phyloP scores from a whole-genome alignment of 2,113 vertebrate species.

The Eira barbara region DNA sequence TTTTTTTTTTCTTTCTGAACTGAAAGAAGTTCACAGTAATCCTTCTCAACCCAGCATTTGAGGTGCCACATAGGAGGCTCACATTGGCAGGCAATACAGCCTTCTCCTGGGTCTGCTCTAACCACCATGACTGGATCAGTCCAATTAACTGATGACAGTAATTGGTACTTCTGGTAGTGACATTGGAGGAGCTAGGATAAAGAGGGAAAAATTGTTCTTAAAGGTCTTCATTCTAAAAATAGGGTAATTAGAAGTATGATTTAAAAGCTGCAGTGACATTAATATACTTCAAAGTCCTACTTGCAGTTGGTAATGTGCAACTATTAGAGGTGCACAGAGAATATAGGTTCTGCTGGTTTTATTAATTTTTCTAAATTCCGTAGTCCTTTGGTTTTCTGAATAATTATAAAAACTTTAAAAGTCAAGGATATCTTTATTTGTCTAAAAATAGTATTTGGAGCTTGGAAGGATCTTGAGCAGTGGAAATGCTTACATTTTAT shows the following conservation, averaged over 20 bases:
- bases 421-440: neutral
- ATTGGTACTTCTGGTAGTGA: neutral
- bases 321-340: neutral
- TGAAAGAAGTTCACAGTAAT: neutral
- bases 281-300: constrained; percentile 25
- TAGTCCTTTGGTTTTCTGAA: constrained; percentile 3
- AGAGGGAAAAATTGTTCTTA: neutral
- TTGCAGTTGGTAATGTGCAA: neutral
- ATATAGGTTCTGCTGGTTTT: neutral
- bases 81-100: too few relatives aligned
- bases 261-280: constrained; percentile 46
- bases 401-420: neutral
- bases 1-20: neutral
- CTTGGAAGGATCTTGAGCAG: neutral
- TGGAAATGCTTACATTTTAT: neutral
- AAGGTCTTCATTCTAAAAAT: constrained; percentile 55
- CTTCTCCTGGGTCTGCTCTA: too few relatives aligned
- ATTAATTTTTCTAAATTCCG: neutral
- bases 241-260: constrained; percentile 9
- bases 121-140: neutral
- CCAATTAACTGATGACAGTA: neutral
- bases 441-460: neutral
- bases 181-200: neutral
- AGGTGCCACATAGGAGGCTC: neutral
- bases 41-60: neutral